A percentile compares a stretch with the other conserved stretches of the same genome.
Evolutionary conservation across 1,140 invertebrate species (phyloP).

Genomic region (Nephotettix cincticeps): DNA sequence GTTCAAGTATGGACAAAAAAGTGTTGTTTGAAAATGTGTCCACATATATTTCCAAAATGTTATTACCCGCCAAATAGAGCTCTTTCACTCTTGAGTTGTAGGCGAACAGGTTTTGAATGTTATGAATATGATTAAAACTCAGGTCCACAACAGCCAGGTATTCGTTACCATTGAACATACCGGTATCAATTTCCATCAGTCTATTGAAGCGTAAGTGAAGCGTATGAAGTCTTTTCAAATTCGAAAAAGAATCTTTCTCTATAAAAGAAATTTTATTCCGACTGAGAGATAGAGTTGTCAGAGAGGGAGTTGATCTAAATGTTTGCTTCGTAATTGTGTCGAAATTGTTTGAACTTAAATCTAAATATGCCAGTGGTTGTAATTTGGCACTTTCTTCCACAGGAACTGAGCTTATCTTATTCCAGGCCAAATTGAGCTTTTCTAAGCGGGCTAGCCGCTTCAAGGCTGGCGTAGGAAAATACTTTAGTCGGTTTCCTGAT

Average conservation of each 20-base stretch:
- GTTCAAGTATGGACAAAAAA: slow-evolving; percentile 75
- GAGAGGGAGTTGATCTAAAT: slow-evolving; percentile 73
- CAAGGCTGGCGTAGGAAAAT: slow-evolving; percentile 77
- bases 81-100: slow-evolving; percentile 71
- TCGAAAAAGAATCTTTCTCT: slow-evolving; percentile 71
- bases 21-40: slow-evolving; percentile 76
- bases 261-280: slow-evolving; percentile 77
- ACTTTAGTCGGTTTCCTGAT: slow-evolving; percentile 78
- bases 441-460: slow-evolving; percentile 70
- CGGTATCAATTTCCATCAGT: slow-evolving; percentile 67
- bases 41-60: slow-evolving; percentile 77
- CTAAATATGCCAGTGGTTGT: slow-evolving; percentile 70
- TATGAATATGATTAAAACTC: slow-evolving; percentile 86
- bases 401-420: slow-evolving; percentile 70
- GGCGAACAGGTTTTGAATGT: slow-evolving; percentile 75
- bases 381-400: slow-evolving; percentile 68
- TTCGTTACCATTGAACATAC: slow-evolving; percentile 70
- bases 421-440: slow-evolving; percentile 79
- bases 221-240: slow-evolving; percentile 70
- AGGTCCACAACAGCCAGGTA: slow-evolving; percentile 77
- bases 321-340: slow-evolving; percentile 69
- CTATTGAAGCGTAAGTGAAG: slow-evolving; percentile 85
- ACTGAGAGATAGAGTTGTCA: slow-evolving; percentile 79
- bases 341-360: slow-evolving; percentile 85
- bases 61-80: slow-evolving; percentile 84